Base-by-base conservation (phyloP, 2,113 vertebrate species). In the Pleuronectes platessa region DNA sequence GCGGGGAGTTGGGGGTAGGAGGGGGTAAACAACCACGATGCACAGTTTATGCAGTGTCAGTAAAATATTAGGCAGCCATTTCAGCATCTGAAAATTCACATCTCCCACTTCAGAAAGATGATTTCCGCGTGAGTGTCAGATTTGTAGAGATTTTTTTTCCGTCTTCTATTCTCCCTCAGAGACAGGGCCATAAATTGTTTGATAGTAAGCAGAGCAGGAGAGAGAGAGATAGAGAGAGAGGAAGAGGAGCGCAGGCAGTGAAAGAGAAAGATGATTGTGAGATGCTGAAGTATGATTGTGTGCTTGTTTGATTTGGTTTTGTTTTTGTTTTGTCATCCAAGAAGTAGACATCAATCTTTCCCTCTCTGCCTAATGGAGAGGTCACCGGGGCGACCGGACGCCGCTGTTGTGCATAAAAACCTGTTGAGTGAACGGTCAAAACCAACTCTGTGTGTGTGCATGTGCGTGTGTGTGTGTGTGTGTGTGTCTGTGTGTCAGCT, bases 11-110 rank as follows among this genome's bases (percentile, higher is more conserved):
- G 45, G 35, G 12, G 27, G 20, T 2, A 15, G 49, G n/a, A 5
- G 55, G 27, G 47, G 35, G 60, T 82, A 77, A 84, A 86, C 81
- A 88, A 80, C 60, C 59, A 71, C 56, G 60, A 76, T 66, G 78
- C 49, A 70, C 14, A 59, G 7, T 82, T 89, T 89, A 72, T 92
- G 89, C 89, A 88, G 78, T 76, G 74, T 93, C 86, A 90, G 88
- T 86, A 62, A 83, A 89, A 89, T 91, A 90, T 88, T 79, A 89
- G 79, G 66, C 71, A 74, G 88, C 84, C 81, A 79, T 85, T 92
- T 90, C 84, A 89, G 82, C 81, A 74, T 88, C 85, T 90, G 61
- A 76, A 85, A 76, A 84, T 82, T 71, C 63, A 69, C 82, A 83
- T 77, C 68, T 83, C 63, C 51, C 69, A 79, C 88, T 87, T 88